phyloP scores from a whole-genome alignment of 1,140 invertebrate genomes.

The Nomia melanderi region DNA sequence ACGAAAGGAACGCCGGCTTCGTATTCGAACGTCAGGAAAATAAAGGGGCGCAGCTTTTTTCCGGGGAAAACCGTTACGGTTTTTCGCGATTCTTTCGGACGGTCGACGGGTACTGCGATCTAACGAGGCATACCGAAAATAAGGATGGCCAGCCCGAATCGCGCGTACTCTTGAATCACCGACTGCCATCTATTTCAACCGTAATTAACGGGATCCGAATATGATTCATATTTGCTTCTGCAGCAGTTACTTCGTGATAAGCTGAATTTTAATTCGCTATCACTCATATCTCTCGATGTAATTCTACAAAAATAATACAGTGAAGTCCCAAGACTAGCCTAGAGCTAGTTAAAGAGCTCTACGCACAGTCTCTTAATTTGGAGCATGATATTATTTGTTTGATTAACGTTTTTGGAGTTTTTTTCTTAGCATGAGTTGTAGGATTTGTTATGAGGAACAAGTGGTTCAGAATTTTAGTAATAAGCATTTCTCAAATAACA shows the following conservation, averaged over 20 bases:
- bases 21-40: conserved; percentile 20
- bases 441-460: too few species aligned
- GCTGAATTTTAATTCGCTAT: neutral
- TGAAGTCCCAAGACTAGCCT: too few species aligned
- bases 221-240: neutral
- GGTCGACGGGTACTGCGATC: neutral
- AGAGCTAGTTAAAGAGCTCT: too few species aligned
- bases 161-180: neutral
- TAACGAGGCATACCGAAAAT: conserved; percentile 1
- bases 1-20: conserved; percentile 8
- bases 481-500: too few species aligned
- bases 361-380: too few species aligned
- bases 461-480: too few species aligned
- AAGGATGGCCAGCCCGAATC: neutral
- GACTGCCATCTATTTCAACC: neutral
- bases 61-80: conserved; percentile 10
- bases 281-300: too few species aligned
- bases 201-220: conserved; percentile 20
- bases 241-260: neutral
- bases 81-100: neutral
- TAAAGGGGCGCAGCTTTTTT: neutral
- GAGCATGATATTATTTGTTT: too few species aligned
- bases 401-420: too few species aligned
- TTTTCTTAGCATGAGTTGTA: too few species aligned
- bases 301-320: too few species aligned